Evolutionary conservation across 2,888 invertebrate species (phyloP).

Genomic region (Ectemnius continuus): DNA sequence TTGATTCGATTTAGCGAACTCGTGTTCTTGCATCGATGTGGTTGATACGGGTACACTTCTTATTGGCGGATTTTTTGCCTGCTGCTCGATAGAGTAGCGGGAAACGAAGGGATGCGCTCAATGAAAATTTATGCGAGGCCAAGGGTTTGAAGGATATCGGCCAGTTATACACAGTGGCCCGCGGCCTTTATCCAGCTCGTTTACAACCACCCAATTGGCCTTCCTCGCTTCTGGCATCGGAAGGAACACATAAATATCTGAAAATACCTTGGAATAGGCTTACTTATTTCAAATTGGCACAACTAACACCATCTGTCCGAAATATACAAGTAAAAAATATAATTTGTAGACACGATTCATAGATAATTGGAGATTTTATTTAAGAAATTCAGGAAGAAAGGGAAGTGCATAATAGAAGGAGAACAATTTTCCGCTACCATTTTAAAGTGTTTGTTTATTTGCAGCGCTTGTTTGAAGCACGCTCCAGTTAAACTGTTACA

Average conservation of each 20-base stretch:
- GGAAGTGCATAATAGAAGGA: too few species aligned
- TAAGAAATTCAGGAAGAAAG: too few species aligned
- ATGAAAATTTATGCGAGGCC: slow-evolving; percentile 67
- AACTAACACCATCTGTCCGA: too few species aligned
- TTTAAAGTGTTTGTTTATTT: too few species aligned
- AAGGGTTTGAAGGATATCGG: slow-evolving; percentile 43
- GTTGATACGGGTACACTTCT: too few species aligned
- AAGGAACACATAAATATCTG: slow-evolving; percentile 40
- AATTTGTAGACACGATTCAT: too few species aligned
- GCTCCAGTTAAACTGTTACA: too few species aligned
- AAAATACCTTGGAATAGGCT: background rate
- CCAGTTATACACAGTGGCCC: slow-evolving; percentile 51
- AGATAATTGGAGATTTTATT: too few species aligned
- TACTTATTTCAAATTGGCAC: too few species aligned
- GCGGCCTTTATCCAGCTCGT: slow-evolving; percentile 54
- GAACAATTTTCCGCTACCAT: too few species aligned
- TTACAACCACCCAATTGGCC: slow-evolving; percentile 70
- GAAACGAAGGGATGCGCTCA: slow-evolving; percentile 41
- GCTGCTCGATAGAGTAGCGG: slow-evolving; percentile 55
- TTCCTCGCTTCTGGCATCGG: slow-evolving; percentile 38
- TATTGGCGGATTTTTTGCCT: slow-evolving; percentile 54
- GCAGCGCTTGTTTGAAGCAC: too few species aligned
- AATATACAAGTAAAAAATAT: too few species aligned
- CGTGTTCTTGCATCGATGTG: slow-evolving; percentile 11
- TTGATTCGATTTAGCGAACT: background rate